Percentiles rank a stretch among this genome's conserved stretches.
These are phyloP conservation scores for Parnassius orleans DNA, from an alignment of 2,888 invertebrate genomes.

Conservation along the genomic window DNA sequence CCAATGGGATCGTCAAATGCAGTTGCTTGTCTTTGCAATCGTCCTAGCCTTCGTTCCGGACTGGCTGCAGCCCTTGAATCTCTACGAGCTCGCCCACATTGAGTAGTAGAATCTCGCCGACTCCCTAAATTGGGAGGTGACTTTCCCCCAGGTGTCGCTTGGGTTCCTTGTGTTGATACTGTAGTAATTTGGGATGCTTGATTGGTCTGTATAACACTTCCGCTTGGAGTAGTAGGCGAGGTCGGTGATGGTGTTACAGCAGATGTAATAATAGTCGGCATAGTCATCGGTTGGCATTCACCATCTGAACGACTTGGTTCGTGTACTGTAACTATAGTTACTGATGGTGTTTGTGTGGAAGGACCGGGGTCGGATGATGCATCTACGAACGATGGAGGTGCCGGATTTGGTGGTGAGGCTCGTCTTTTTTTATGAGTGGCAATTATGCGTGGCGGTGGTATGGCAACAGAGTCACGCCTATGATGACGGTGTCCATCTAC, in stretches of 20 bases:
- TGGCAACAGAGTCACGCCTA: conserved; percentile 85
- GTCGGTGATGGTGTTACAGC: conserved; percentile 92
- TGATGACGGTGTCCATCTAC: conserved; percentile 84
- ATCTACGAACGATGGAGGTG: conserved; percentile 78
- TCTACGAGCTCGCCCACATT: conserved; percentile 86
- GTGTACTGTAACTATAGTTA: conserved; percentile 70
- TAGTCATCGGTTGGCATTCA: conserved; percentile 81
- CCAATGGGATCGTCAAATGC: conserved; percentile 92
- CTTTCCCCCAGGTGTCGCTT: conserved; percentile 59
- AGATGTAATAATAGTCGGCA: conserved; percentile 90
- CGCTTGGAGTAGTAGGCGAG: conserved; percentile 82
- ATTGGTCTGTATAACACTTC: conserved; percentile 48
- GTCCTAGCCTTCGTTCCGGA: conserved; percentile 84
- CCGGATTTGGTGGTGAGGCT: conserved; percentile 65
- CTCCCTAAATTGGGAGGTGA: conserved; percentile 77
- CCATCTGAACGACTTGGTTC: conserved; percentile 81
- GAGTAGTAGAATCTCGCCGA: conserved; percentile 91
- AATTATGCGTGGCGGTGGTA: conserved; percentile 82
- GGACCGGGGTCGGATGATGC: conserved; percentile 85
- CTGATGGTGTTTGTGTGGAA: conserved; percentile 65
- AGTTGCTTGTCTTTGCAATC: conserved; percentile 92
- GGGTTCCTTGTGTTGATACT: conserved; percentile 41
- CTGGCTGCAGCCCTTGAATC: conserved; percentile 85
- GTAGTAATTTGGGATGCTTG: conserved; percentile 53
- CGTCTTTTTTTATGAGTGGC: conserved; percentile 82